phyloP scores from a whole-genome alignment of 1,140 invertebrate species.

The Procambarus virginalis region DNA sequence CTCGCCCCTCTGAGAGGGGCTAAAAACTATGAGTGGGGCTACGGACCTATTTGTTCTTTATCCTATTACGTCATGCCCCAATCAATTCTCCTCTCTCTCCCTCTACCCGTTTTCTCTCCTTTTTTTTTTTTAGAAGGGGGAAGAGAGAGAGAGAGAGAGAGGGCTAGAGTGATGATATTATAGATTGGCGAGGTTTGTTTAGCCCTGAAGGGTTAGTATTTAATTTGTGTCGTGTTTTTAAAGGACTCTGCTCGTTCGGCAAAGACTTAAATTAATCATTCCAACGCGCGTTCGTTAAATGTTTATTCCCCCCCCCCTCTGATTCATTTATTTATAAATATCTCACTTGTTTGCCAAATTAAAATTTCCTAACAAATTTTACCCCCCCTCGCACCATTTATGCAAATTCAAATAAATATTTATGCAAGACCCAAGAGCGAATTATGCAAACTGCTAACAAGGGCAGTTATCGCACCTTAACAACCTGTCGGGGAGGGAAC shows the following conservation, averaged over 20 bases:
- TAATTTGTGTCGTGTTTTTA: slow-evolving; percentile 7
- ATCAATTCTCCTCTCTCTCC: slow-evolving; percentile 5
- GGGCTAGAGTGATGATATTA: slow-evolving; percentile 29
- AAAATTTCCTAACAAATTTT: not conserved
- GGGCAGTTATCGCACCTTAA: not conserved
- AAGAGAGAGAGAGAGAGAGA: no score
- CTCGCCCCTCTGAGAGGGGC: slow-evolving; percentile 7
- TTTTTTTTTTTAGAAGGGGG: slow-evolving; percentile 3
- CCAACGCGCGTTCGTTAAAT: no score
- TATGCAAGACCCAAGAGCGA: not conserved
- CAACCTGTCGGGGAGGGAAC: not conserved
- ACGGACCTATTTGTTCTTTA: slow-evolving; percentile 47
- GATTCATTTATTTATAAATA: not conserved
- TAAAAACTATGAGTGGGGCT: slow-evolving; percentile 27
- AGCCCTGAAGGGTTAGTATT: not conserved
- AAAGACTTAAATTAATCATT: no score
- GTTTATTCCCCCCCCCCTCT: not conserved
- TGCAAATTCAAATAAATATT: not conserved
- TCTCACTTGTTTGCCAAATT: no score
- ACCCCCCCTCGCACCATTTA: not conserved
- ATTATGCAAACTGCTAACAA: slow-evolving; percentile 3
- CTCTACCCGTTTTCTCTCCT: not conserved
- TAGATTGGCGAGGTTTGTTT: slow-evolving; percentile 8
- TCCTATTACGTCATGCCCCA: slow-evolving; percentile 40
- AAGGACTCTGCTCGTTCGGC: no score